These are phyloP conservation scores for Myanophis thanlyinensis DNA, from an alignment of 2,113 vertebrate genomes.

Conservation along the genomic window DNA sequence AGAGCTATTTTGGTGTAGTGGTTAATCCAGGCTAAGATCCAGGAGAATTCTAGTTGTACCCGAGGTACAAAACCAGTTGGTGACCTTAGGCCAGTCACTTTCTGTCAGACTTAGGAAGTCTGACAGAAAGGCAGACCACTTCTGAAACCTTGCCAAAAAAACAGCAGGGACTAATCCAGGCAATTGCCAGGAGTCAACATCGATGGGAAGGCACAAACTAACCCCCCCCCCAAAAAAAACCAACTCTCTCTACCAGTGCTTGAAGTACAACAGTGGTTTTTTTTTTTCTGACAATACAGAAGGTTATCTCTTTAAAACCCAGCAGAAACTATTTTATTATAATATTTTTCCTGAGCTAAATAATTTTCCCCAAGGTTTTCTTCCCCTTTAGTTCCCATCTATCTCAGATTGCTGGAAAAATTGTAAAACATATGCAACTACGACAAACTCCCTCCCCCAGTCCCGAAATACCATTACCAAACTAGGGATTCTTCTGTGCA, in stretches of 20 bases:
- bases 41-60: not conserved
- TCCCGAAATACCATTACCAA: not conserved
- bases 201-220: not conserved
- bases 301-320: not conserved
- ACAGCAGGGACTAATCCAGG: not conserved
- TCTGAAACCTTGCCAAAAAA: not conserved
- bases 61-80: not conserved
- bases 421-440: not conserved
- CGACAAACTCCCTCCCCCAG: not conserved
- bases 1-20: not conserved
- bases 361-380: not conserved
- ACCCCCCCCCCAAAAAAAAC: not conserved
- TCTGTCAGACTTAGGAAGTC: not conserved
- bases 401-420: not conserved
- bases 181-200: not conserved
- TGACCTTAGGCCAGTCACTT: not conserved
- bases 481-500: not conserved
- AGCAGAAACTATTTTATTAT: not conserved
- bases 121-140: not conserved
- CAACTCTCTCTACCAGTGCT: not conserved
- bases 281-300: not conserved
- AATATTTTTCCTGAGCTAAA: not conserved
- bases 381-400: not conserved
- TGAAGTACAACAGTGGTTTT: not conserved
- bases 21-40: not conserved